A percentile compares a stretch with the other conserved stretches of the same genome.
Evolutionary conservation across 2,797 vertebrate genomes (phyloP).

Genomic region (Vultur gryphus): DNA sequence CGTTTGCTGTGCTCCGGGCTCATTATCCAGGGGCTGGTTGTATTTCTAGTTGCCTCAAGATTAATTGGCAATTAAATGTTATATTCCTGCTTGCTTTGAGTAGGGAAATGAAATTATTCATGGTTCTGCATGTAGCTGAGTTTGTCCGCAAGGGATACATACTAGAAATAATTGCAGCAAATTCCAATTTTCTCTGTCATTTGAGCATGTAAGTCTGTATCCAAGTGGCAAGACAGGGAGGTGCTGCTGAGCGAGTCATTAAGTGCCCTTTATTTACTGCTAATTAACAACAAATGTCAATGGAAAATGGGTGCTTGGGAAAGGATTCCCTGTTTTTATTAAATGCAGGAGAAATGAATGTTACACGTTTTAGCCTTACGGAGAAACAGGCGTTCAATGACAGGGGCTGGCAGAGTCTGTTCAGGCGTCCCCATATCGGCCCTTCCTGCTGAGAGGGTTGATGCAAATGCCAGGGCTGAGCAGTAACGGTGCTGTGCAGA

Average conservation of each 20-base stretch:
- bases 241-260: neutral
- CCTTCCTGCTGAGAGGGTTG: neutral
- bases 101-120: neutral
- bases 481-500: neutral
- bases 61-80: conserved; percentile 14
- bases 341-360: neutral
- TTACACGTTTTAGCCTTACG: rapidly evolving
- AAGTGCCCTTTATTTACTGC: neutral
- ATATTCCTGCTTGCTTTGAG: neutral
- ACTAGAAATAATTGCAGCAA: neutral
- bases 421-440: rapidly evolving
- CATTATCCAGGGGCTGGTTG: neutral
- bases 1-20: rapidly evolving
- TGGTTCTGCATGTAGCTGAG: neutral
- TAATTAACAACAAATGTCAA: neutral
- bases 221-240: neutral
- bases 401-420: neutral
- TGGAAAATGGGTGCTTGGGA: neutral
- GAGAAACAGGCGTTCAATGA: neutral
- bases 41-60: neutral
- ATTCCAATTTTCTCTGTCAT: neutral
- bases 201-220: neutral
- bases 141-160: neutral
- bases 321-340: neutral
- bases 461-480: rapidly evolving